These are phyloP conservation scores for Harmothoe impar DNA, from an alignment of 2,888 invertebrate species.

Conservation along the genomic window DNA sequence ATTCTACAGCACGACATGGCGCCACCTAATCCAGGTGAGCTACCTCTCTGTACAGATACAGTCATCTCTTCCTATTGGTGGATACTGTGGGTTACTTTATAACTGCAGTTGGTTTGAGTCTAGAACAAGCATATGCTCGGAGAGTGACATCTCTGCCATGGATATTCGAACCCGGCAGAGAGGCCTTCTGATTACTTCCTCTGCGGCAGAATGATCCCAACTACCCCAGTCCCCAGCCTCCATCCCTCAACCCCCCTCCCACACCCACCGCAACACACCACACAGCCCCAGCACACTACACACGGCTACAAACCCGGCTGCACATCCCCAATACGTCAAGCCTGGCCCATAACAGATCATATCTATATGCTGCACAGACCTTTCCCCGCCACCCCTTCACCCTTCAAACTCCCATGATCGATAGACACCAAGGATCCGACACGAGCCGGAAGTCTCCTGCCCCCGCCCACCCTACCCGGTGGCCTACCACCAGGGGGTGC, in stretches of 20 bases:
- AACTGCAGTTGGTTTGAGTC: no score
- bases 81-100: no score
- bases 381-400: neutral
- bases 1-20: no score
- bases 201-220: no score
- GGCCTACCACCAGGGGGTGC: constrained; percentile 30
- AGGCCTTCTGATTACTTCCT: no score
- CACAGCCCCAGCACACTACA: neutral
- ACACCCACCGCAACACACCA: neutral
- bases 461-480: neutral
- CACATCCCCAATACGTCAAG: no score
- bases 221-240: neutral
- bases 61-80: no score
- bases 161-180: no score
- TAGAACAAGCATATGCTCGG: no score
- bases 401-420: constrained; percentile 3
- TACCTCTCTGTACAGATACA: no score
- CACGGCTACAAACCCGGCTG: neutral
- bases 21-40: no score
- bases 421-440: constrained; percentile 30
- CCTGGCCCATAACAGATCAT: constrained; percentile 28
- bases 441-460: constrained; percentile 29
- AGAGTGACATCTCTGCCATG: no score
- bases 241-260: neutral
- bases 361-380: constrained; percentile 43